Base-by-base conservation (phyloP, 1,140 invertebrate species). In the Nixonia krombeini region DNA sequence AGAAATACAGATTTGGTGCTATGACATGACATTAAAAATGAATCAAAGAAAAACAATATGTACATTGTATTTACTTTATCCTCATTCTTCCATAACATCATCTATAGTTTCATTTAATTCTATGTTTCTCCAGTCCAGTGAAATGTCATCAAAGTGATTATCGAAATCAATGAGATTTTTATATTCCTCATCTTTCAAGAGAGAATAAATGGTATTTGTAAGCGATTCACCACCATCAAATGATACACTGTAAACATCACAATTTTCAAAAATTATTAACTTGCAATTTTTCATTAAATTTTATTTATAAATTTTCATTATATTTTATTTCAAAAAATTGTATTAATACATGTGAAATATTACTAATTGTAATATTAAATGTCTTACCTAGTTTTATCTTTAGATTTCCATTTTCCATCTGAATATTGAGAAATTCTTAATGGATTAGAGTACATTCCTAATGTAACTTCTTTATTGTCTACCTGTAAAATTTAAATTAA, bases 131-230 rank as follows among this genome's bases (percentile, higher is more conserved):
- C 94, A 96, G 80, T 96, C 92, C 38, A 90, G 85, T 12, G 89
- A 84, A 9, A 94, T 88, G 76, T 96, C 90, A 82, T 97, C 94
- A 46, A 96, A 84, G 85, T 96, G 94, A 83, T 96, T 95, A 81
- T 97, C 95, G 85, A 96, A 97, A 83, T 97, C 95, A 6, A 93
- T 82, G 1, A 97, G 80, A 66, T 91, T 87, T 51, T 90, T 88
- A 73, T 92, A 91, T 0, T 89, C 88, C 17, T 90, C 87, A 9
- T 87, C 78, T 69, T 92, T 90, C 10, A 95, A 75, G 23, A 96
- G 82, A 16, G 87, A 76, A 4, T 91, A 89, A 2, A 92, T 89
- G 0, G 88, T 86, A 47, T 90, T 88, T 15, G 62, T 70, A 0
- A 93, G 70, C 0, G 87, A 87, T 41, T 88, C 74, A 49, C 87